Conservation (phyloP, 1,140 invertebrate genomes). For the Habropoda laboriosa region DNA sequence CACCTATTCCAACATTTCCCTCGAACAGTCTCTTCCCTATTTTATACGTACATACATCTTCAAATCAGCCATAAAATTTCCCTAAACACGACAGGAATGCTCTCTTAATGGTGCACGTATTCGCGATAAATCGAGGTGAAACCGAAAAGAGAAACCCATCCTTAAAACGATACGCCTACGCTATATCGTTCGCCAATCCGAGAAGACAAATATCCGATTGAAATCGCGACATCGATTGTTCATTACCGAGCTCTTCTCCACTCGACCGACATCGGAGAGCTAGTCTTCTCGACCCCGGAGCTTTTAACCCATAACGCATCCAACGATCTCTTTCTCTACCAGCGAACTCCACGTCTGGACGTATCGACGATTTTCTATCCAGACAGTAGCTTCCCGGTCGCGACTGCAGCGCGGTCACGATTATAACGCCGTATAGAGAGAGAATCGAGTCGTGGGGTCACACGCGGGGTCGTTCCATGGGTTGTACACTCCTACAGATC, state of each 20-base stretch:
- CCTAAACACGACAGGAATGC: not conserved
- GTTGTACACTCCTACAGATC: constrained; percentile 30
- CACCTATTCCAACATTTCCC: no score
- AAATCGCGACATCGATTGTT: constrained; percentile 52
- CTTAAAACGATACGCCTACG: constrained; percentile 1
- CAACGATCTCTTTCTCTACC: no score
- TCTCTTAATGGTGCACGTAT: not conserved
- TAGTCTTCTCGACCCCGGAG: constrained; percentile 5
- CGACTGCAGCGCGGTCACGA: constrained; percentile 60
- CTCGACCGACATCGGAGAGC: not conserved
- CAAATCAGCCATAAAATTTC: not conserved
- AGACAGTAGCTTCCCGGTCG: constrained; percentile 56
- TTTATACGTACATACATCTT: no score
- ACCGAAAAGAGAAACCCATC: constrained; percentile 31
- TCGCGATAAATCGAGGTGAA: not conserved
- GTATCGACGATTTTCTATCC: constrained; percentile 53
- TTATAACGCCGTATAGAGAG: constrained; percentile 63
- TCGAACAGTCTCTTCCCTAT: no score
- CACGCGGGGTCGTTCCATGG: constrained; percentile 61
- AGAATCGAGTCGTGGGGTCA: constrained; percentile 65
- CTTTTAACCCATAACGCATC: constrained; percentile 32
- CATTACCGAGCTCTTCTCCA: constrained; percentile 25
- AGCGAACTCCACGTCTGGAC: no score
- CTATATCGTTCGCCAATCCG: not conserved
- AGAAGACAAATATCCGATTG: constrained; percentile 42